Conservation (phyloP, 2,888 invertebrate genomes). For the Tanytarsus gracilentus region DNA sequence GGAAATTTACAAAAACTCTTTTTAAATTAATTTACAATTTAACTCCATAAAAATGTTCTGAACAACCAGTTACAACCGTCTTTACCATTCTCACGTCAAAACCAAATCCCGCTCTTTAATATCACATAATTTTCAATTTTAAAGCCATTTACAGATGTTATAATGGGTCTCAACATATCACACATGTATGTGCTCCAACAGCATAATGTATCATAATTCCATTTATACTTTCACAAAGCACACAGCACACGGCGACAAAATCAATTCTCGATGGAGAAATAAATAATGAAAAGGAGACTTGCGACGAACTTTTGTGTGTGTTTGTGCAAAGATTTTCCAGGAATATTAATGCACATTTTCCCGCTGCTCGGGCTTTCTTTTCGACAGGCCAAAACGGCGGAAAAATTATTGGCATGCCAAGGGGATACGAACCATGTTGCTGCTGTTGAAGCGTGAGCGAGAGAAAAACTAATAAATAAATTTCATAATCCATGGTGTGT, state of each 20-base stretch:
- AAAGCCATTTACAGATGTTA: slow-evolving; percentile 6
- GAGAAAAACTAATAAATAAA: slow-evolving; percentile 13
- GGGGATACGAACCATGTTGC: not conserved
- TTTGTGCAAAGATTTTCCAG: not conserved
- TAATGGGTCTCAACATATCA: slow-evolving; percentile 17
- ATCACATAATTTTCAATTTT: slow-evolving; percentile 17
- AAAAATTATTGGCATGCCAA: not conserved
- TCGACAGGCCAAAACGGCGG: not conserved
- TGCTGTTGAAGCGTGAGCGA: not conserved
- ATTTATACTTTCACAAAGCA: not conserved
- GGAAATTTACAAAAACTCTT: too few relatives aligned
- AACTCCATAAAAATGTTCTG: too few relatives aligned
- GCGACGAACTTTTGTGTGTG: not conserved
- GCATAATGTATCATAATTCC: not conserved
- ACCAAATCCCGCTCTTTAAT: not conserved
- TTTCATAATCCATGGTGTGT: slow-evolving; percentile 1
- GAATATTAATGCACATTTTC: too few relatives aligned
- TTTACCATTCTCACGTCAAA: not conserved
- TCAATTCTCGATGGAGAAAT: slow-evolving; percentile 22
- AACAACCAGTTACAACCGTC: too few relatives aligned
- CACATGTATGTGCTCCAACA: not conserved
- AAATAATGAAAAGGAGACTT: slow-evolving; percentile 22
- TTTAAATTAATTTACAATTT: too few relatives aligned
- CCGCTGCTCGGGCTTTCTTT: too few relatives aligned
- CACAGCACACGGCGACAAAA: not conserved